These are phyloP conservation scores for Eulemur rufifrons DNA, from an alignment of 2,113 vertebrate species.

Conservation along the genomic window DNA sequence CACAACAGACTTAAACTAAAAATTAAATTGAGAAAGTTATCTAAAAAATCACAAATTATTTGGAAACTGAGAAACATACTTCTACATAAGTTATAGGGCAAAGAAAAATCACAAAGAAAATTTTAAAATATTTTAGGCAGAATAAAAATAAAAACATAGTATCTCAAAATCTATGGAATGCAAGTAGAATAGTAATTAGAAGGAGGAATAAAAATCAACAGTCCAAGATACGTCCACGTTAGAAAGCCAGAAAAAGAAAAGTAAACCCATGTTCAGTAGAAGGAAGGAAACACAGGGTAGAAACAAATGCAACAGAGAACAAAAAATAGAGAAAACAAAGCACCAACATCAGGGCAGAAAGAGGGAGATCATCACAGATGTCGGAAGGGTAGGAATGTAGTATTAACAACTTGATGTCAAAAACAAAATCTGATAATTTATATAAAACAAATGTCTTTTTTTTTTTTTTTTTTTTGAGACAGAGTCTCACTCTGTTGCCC, in stretches of 20 bases:
- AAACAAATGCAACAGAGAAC: not conserved
- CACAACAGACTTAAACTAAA: not conserved
- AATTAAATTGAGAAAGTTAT: not conserved
- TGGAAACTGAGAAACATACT: not conserved
- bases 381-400: rapidly evolving
- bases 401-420: not conserved
- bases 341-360: not conserved
- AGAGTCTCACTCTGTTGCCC: no score
- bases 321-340: not conserved
- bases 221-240: not conserved
- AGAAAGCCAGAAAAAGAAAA: not conserved
- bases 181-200: not conserved
- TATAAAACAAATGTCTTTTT: not conserved
- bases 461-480: no score
- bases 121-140: not conserved
- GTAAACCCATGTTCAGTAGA: not conserved
- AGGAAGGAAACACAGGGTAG: not conserved
- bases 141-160: not conserved
- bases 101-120: not conserved
- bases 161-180: not conserved
- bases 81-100: not conserved
- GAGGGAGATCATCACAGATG: not conserved
- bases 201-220: not conserved
- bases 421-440: not conserved
- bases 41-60: not conserved